Conservation (phyloP, 2,113 vertebrate genomes). For the Typhlomys cinereus region DNA sequence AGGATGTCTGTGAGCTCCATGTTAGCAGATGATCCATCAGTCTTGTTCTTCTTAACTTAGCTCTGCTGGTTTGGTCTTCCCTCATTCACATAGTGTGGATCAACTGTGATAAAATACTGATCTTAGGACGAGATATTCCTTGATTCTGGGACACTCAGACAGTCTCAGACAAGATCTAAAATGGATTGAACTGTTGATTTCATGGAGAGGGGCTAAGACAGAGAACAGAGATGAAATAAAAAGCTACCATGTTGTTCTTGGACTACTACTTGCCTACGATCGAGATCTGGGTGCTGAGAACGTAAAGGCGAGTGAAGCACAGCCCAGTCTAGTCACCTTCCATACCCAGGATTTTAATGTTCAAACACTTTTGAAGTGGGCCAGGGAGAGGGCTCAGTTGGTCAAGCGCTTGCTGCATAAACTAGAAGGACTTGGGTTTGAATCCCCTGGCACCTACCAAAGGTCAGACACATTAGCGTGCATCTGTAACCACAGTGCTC, state of each 20-base stretch:
- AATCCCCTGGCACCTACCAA: not conserved
- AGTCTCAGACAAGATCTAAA: conserved; percentile 6
- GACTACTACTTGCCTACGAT: not conserved
- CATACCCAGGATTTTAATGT: not conserved
- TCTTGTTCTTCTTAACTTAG: not conserved
- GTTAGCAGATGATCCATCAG: not conserved
- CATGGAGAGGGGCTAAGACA: not conserved
- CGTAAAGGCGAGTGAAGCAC: not conserved
- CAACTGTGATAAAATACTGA: conserved; percentile 13
- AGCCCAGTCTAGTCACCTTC: not conserved
- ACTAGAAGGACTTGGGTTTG: not conserved
- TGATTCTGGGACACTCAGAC: not conserved
- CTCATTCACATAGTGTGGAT: conserved; percentile 11
- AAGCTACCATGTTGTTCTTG: not conserved
- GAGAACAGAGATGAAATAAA: not conserved
- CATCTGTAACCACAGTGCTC: not conserved
- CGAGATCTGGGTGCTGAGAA: not conserved
- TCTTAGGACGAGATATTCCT: not conserved
- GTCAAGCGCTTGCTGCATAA: not conserved
- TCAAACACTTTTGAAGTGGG: not conserved
- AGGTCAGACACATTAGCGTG: no score
- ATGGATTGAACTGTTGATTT: not conserved
- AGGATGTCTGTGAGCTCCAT: not conserved
- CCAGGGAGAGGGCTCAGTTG: not conserved
- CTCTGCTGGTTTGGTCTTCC: not conserved